Conservation (phyloP, 1,140 invertebrate genomes). For the Eulimnadia texana region DNA sequence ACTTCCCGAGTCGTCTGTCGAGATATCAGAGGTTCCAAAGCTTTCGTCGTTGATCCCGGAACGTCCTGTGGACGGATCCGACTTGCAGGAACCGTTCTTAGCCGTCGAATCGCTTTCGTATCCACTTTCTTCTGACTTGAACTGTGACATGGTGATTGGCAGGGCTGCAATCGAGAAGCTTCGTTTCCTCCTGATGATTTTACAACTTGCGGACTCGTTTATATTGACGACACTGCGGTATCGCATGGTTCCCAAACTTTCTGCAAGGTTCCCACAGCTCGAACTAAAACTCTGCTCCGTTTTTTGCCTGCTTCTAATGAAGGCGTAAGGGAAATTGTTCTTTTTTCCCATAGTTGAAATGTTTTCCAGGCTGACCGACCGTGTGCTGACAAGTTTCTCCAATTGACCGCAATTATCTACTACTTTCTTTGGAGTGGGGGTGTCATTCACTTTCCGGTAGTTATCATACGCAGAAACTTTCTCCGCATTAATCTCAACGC, state of each 20-base stretch:
- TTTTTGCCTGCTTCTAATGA: slow-evolving; percentile 19
- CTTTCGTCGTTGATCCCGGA: slow-evolving; percentile 4
- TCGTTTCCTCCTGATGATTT: slow-evolving; percentile 12
- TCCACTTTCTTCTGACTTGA: slow-evolving; percentile 42
- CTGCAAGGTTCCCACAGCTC: slow-evolving; percentile 21
- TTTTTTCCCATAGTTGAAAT: slow-evolving; percentile 16
- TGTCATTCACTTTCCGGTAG: slow-evolving; percentile 10
- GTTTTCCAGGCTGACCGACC: slow-evolving; percentile 18
- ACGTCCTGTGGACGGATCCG: slow-evolving; percentile 13
- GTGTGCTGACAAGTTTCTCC: slow-evolving; percentile 1
- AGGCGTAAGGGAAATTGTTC: slow-evolving; percentile 21
- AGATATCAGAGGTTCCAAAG: background rate
- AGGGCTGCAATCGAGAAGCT: slow-evolving; percentile 21
- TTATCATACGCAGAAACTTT: background rate
- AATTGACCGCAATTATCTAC: slow-evolving; percentile 12
- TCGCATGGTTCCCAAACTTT: slow-evolving; percentile 11
- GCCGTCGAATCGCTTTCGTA: slow-evolving; percentile 47
- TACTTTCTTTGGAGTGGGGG: too few species aligned
- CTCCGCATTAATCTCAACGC: slow-evolving; percentile 18
- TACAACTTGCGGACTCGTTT: slow-evolving; percentile 20
- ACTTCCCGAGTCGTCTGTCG: background rate
- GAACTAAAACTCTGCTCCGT: slow-evolving; percentile 18
- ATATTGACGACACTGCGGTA: slow-evolving; percentile 23
- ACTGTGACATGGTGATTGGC: slow-evolving; percentile 16
- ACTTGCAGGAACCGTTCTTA: slow-evolving; percentile 33